Evolutionary conservation across 2,888 invertebrate species (phyloP).

Genomic region (Mactromeris polynyma): DNA sequence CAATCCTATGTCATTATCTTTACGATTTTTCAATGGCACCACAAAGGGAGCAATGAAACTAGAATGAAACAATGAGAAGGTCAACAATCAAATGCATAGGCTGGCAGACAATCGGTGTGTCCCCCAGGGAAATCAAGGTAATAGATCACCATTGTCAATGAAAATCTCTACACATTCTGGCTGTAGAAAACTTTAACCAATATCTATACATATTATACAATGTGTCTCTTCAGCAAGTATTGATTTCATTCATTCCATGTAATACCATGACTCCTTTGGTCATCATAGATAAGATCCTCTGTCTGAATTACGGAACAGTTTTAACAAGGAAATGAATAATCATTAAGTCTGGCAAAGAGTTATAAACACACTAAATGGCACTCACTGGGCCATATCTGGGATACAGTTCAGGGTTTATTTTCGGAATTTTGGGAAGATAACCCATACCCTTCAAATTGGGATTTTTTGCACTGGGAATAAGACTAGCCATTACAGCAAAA

Average conservation of each 20-base stretch:
- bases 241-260: neutral
- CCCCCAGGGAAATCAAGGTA: neutral
- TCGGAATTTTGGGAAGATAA: no score
- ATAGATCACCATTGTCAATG: neutral
- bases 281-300: no score
- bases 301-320: no score
- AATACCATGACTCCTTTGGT: no score
- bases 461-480: no score
- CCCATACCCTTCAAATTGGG: no score
- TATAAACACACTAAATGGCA: no score
- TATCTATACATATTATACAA: slow-evolving; percentile 7
- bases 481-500: no score
- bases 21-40: neutral
- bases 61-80: neutral
- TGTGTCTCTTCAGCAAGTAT: neutral
- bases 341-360: no score
- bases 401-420: no score
- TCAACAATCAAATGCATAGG: slow-evolving; percentile 2
- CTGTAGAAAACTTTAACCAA: neutral
- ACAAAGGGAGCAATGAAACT: neutral
- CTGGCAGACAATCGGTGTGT: neutral
- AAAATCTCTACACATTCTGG: neutral
- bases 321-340: no score
- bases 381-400: no score
- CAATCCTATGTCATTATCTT: neutral